Evolutionary conservation across 2,797 vertebrate genomes (phyloP).

Genomic region (Paratrypauchen microcephalus): DNA sequence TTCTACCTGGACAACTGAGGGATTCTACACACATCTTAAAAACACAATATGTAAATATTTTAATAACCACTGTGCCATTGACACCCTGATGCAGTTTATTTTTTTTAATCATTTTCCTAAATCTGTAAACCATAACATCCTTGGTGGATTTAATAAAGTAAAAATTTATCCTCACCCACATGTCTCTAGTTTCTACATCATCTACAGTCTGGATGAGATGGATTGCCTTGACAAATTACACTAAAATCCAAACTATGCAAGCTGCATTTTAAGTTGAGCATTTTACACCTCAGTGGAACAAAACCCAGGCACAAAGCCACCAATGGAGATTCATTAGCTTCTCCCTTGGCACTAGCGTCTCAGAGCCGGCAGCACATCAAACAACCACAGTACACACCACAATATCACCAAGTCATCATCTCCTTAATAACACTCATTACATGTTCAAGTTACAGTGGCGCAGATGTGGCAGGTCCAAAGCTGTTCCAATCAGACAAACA

Average conservation of each 20-base stretch:
- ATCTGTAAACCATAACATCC: neutral
- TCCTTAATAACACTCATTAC: slow-evolving; percentile 17
- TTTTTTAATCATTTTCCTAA: neutral
- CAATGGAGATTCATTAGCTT: neutral
- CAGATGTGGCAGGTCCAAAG: slow-evolving; percentile 30
- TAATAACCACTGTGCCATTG: neutral
- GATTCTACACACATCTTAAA: too few species aligned
- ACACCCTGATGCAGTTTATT: neutral
- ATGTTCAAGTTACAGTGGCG: slow-evolving; percentile 18
- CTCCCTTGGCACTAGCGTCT: slow-evolving; percentile 10
- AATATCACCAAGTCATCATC: slow-evolving; percentile 21
- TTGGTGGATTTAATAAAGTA: slow-evolving; percentile 1
- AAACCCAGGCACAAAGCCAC: slow-evolving; percentile 12
- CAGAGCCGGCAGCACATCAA: slow-evolving; percentile 7
- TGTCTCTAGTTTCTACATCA: neutral
- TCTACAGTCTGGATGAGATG: neutral
- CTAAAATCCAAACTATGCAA: neutral
- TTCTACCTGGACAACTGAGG: too few species aligned
- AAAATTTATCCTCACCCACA: neutral
- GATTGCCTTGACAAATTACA: neutral
- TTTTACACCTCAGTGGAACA: slow-evolving; percentile 6
- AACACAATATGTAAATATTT: neutral
- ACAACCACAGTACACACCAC: slow-evolving; percentile 8
- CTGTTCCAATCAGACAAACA: slow-evolving; percentile 22
- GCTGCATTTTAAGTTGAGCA: slow-evolving; percentile 4